phyloP scores from a whole-genome alignment of 2,888 invertebrate species.

The Thymelicus lineola region DNA sequence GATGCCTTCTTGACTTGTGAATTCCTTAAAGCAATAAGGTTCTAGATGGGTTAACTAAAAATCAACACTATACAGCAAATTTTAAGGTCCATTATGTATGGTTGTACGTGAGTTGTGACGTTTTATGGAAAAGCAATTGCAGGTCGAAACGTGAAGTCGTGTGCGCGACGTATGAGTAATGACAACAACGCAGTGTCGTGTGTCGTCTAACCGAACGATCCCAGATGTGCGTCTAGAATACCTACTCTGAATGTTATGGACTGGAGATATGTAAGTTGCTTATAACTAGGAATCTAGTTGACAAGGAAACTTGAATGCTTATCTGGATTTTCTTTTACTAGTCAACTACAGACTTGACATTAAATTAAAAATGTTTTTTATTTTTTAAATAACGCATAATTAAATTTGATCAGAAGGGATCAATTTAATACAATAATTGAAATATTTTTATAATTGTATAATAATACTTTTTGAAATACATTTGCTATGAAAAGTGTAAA shows the following conservation, averaged over 20 bases:
- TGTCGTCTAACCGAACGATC: conserved; percentile 70
- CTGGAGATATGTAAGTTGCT: conserved; percentile 68
- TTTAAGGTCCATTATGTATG: conserved; percentile 64
- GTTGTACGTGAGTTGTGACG: conserved; percentile 57
- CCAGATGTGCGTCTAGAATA: conserved; percentile 75
- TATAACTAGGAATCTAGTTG: conserved; percentile 32
- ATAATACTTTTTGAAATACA: no score
- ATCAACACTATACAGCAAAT: conserved; percentile 51
- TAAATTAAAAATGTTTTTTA: no score
- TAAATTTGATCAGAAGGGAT: no score
- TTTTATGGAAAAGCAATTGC: conserved; percentile 60
- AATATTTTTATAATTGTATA: no score
- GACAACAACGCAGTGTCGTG: conserved; percentile 77
- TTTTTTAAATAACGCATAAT: no score
- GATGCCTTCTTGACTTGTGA: conserved; percentile 59
- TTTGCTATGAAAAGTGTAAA: no score
- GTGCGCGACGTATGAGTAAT: conserved; percentile 83
- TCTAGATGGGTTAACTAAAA: conserved; percentile 43
- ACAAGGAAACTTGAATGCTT: conserved; percentile 27
- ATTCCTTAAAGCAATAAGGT: conserved; percentile 55
- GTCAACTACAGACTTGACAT: no score
- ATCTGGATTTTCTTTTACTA: conserved; percentile 4
- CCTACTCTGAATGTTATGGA: conserved; percentile 62
- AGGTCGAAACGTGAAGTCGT: conserved; percentile 71
- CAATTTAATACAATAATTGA: no score